Evolutionary conservation across 1,140 invertebrate species (phyloP).

Genomic region (Zaprionus gabonicus): DNA sequence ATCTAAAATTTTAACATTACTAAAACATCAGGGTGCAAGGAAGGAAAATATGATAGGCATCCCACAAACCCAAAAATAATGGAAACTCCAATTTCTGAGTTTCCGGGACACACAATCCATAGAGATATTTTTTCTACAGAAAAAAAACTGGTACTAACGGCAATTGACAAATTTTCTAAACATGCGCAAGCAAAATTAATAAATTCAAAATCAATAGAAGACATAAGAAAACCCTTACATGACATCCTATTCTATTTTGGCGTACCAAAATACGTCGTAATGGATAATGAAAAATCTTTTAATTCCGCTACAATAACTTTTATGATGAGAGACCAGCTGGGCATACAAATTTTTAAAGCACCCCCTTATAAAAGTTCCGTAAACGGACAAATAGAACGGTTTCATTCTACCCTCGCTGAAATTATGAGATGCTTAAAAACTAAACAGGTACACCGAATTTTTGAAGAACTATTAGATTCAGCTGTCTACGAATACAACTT

Average conservation of each 20-base stretch:
- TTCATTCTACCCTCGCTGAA: constrained; percentile 25
- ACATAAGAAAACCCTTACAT: not conserved
- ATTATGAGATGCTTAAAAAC: constrained; percentile 22
- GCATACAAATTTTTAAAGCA: constrained; percentile 24
- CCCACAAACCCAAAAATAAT: not conserved
- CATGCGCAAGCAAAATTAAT: not conserved
- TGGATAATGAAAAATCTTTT: constrained; percentile 42
- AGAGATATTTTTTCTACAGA: too few relatives aligned
- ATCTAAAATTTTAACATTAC: not conserved
- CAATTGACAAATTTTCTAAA: not conserved
- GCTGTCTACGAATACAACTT: constrained; percentile 39
- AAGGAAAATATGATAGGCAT: not conserved
- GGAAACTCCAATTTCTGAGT: not conserved
- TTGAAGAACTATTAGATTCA: constrained; percentile 2
- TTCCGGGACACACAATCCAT: not conserved
- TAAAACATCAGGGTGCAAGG: not conserved
- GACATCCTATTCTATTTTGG: constrained; percentile 35
- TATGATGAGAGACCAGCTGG: constrained; percentile 30
- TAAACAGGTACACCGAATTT: constrained; percentile 2
- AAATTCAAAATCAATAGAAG: not conserved
- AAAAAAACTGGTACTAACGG: not conserved
- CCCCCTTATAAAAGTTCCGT: constrained; percentile 15
- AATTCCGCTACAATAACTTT: constrained; percentile 22
- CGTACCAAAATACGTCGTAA: constrained; percentile 37
- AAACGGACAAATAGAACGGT: constrained; percentile 40